Evolutionary conservation across 2,888 invertebrate genomes (phyloP).

Genomic region (Nasonovia ribisnigri): DNA sequence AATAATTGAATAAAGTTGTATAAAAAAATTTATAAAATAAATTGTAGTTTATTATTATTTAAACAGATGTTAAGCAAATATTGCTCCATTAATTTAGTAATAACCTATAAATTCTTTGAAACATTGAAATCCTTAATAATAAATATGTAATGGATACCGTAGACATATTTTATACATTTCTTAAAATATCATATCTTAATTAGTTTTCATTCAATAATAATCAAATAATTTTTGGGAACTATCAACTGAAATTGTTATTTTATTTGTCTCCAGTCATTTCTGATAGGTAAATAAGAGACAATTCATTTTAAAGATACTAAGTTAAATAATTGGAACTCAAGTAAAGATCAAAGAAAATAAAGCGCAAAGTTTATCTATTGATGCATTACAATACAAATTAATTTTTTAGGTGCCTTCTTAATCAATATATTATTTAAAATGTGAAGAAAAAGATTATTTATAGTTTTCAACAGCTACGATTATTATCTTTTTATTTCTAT

Average conservation of each 20-base stretch:
- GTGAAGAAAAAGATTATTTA: background rate
- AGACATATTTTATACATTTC: background rate
- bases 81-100: too few relatives aligned
- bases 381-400: background rate
- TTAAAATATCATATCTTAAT: background rate
- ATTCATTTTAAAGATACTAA: background rate
- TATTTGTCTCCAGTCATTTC: background rate
- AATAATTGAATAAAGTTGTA: background rate
- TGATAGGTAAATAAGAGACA: background rate
- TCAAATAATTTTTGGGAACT: background rate
- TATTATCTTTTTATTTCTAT: background rate
- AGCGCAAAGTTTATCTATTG: background rate
- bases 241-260: background rate
- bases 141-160: too few relatives aligned
- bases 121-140: background rate
- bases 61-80: background rate
- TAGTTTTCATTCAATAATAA: background rate
- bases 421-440: background rate
- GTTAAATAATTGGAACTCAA: background rate
- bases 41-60: background rate
- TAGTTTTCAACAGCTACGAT: background rate
- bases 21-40: background rate
- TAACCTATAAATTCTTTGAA: background rate
- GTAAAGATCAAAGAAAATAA: background rate
- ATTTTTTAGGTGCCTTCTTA: background rate